Evolutionary conservation across 1,140 invertebrate species (phyloP).

Genomic region (Triops longicaudatus): DNA sequence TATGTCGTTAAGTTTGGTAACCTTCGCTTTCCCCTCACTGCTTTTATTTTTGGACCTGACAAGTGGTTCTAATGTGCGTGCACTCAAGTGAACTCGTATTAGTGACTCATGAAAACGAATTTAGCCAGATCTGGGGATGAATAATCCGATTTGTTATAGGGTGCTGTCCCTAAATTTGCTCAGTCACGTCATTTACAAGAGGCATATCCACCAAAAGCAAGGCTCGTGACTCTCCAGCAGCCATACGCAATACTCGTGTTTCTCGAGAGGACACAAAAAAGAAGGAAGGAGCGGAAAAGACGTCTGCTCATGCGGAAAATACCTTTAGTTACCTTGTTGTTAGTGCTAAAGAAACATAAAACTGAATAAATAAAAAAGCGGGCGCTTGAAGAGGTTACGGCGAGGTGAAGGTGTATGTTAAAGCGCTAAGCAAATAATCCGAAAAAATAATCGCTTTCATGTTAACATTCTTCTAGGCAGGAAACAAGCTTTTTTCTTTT

Average conservation of each 20-base stretch:
- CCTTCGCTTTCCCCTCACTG: too few relatives aligned
- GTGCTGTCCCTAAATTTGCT: not conserved
- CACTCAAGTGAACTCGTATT: not conserved
- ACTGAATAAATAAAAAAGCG: not conserved
- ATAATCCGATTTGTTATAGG: conserved; percentile 7
- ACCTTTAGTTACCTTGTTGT: not conserved
- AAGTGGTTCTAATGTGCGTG: not conserved
- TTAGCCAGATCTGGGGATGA: not conserved
- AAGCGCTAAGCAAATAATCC: not conserved
- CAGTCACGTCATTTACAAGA: not conserved
- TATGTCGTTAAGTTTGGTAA: too few relatives aligned
- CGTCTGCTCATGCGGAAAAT: conserved; percentile 10
- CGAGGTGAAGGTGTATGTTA: too few relatives aligned
- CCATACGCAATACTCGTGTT: not conserved
- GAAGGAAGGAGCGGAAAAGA: not conserved
- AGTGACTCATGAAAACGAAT: not conserved
- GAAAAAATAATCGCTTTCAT: not conserved
- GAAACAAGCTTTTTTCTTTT: too few relatives aligned
- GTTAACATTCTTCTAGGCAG: not conserved
- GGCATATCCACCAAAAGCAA: not conserved
- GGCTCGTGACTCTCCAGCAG: not conserved
- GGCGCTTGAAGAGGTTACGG: not conserved
- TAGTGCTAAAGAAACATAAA: not conserved
- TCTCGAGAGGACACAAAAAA: not conserved
- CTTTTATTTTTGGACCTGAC: too few relatives aligned